Evolutionary conservation across 2,113 vertebrate species (phyloP), one percentile per base, ranked within the genome.

Genomic region (Corynorhinus townsendii): DNA sequence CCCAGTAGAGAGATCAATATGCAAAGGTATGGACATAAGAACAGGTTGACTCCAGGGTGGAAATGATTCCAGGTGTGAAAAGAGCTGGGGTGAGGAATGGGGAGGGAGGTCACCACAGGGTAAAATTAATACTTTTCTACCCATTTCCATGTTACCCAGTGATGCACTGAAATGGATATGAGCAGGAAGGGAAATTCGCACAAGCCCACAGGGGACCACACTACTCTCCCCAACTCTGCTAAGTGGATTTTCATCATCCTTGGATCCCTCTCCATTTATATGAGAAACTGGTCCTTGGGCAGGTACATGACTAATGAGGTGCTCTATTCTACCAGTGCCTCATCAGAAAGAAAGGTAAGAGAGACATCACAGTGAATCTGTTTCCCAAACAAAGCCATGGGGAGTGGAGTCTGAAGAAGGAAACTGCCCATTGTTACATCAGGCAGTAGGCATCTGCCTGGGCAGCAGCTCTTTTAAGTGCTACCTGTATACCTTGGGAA

Each of bases 161-260:
- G 26, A 62, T 3, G 19, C 38, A 17, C 11, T 20, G 33, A 54
- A 52, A 47, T 40, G 22, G 26, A 43, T 9, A 49, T 0, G 2
- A 22, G 1, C 11, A 30, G 22, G 9, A 77, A 71, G 47, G n/a
- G 28, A 91, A 56, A 89, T 77, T 80, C 69, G 59, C 12, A 49
- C 10, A 52, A 35, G 7, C 5, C 47, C 66, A 45, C 38, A 71
- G 52, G 49, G 15, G 2, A 4, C 54, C 4, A 2, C 4, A 30
- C 0, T 14, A 11, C 0, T 59, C 4, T 54, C 17, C 20, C 33
- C 52, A 2, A 20, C 1, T 68, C 64, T 19, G 5, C 16, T 19
- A 76, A 11, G 49, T 14, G 5, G 30, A 47, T 40, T 75, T 28
- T 56, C 35, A 52, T 64, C 17, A 56, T 54, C 11, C 35, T 33